Percentiles rank a stretch among this genome's conserved stretches.
These are phyloP conservation scores for Procambarus virginalis DNA, from an alignment of 1,140 invertebrate species.

Conservation along the genomic window DNA sequence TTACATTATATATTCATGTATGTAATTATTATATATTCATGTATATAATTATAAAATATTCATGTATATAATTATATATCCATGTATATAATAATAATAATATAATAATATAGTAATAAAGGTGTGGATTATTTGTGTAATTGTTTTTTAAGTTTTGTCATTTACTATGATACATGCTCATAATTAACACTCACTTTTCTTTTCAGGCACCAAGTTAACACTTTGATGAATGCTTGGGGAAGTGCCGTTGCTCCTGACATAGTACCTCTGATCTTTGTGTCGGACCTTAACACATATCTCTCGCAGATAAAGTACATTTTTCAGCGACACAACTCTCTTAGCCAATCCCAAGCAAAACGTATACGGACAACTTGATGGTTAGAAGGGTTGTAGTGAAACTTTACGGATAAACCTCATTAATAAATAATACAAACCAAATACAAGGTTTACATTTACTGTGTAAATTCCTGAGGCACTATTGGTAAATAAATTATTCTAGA, in stretches of 20 bases:
- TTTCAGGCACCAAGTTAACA: slow-evolving; percentile 70
- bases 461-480: background rate
- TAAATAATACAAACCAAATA: slow-evolving; percentile 34
- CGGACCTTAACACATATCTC: slow-evolving; percentile 65
- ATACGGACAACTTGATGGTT: slow-evolving; percentile 70
- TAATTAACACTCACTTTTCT: background rate
- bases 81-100: too few species aligned
- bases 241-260: slow-evolving; percentile 67
- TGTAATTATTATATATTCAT: too few species aligned
- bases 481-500: background rate
- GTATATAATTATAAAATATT: too few species aligned
- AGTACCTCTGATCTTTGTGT: slow-evolving; percentile 64
- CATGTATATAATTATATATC: too few species aligned
- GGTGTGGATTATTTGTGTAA: too few species aligned
- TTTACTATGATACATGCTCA: too few species aligned
- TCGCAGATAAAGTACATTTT: slow-evolving; percentile 70
- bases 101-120: too few species aligned
- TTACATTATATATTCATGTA: too few species aligned
- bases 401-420: slow-evolving; percentile 30
- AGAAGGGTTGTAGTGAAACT: slow-evolving; percentile 54
- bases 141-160: too few species aligned
- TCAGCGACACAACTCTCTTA: slow-evolving; percentile 62
- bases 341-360: slow-evolving; percentile 64
- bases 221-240: slow-evolving; percentile 69
- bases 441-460: background rate